phyloP scores from a whole-genome alignment of 2,113 vertebrate genomes.

The Sander lucioperca region DNA sequence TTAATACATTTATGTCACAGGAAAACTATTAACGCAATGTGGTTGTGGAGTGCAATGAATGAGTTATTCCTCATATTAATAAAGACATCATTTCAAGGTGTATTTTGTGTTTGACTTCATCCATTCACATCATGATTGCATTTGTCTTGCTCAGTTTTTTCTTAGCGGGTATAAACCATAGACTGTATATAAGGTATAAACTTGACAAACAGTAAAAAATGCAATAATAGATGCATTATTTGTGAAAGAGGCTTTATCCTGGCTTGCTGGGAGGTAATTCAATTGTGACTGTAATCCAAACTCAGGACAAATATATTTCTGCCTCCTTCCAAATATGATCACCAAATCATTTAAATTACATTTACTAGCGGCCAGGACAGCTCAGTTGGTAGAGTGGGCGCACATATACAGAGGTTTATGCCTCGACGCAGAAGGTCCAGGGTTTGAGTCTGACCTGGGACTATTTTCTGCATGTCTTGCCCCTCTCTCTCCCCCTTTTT shows the following conservation, averaged over 20 bases:
- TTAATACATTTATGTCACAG: conserved; percentile 77
- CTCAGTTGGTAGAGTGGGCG: too few species aligned
- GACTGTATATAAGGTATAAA: neutral
- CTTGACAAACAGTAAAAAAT: neutral
- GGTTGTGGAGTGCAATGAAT: conserved; percentile 75
- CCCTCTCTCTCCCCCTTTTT: too few species aligned
- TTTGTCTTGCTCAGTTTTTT: neutral
- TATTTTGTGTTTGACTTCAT: conserved; percentile 34
- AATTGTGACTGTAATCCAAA: neutral
- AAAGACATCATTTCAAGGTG: conserved; percentile 70
- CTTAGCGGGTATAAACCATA: neutral
- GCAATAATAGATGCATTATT: neutral
- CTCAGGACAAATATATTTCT: neutral
- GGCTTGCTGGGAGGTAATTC: neutral
- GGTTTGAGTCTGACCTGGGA: too few species aligned
- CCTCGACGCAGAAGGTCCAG: too few species aligned
- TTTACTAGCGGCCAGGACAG: neutral
- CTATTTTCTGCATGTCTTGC: too few species aligned
- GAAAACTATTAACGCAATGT: conserved; percentile 69
- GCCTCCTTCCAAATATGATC: neutral
- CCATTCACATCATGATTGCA: neutral
- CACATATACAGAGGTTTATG: too few species aligned
- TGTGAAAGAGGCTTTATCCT: neutral
- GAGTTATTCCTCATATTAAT: conserved; percentile 74
- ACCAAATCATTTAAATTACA: neutral